These are phyloP conservation scores for Bombus turneri DNA, from an alignment of 1,140 invertebrate species.

Conservation along the genomic window DNA sequence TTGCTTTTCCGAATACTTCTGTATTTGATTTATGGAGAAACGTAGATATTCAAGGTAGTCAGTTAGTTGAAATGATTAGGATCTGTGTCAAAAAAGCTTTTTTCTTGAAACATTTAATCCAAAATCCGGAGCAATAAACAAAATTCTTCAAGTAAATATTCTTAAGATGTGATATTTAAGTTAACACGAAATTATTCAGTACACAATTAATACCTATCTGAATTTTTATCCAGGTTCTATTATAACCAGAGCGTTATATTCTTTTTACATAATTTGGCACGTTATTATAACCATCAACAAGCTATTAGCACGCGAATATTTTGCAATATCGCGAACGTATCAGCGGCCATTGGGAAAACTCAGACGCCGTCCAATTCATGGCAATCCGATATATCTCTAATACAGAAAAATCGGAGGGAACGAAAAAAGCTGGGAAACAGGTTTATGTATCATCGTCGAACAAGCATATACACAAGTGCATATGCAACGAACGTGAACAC, in stretches of 20 bases:
- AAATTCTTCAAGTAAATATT: background rate
- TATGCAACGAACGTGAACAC: background rate
- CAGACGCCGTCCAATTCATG: background rate
- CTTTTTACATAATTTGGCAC: background rate
- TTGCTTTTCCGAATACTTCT: background rate
- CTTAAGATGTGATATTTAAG: background rate
- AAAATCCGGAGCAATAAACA: too few relatives aligned
- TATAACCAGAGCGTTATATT: too few relatives aligned
- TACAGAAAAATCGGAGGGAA: background rate
- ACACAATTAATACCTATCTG: background rate
- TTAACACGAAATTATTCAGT: background rate
- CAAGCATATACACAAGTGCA: background rate
- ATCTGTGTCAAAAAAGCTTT: background rate
- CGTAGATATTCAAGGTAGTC: background rate
- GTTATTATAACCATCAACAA: background rate
- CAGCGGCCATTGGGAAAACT: too few relatives aligned
- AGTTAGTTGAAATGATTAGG: background rate
- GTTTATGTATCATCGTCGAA: background rate
- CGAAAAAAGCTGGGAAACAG: slow-evolving; percentile 3
- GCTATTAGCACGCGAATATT: background rate
- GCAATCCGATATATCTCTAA: background rate
- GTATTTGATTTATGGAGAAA: background rate
- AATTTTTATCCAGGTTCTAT: background rate
- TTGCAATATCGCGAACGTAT: too few relatives aligned
- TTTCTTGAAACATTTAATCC: too few relatives aligned